phyloP scores from a whole-genome alignment of 2,888 invertebrate genomes.

The Brassicogethes aeneus region DNA sequence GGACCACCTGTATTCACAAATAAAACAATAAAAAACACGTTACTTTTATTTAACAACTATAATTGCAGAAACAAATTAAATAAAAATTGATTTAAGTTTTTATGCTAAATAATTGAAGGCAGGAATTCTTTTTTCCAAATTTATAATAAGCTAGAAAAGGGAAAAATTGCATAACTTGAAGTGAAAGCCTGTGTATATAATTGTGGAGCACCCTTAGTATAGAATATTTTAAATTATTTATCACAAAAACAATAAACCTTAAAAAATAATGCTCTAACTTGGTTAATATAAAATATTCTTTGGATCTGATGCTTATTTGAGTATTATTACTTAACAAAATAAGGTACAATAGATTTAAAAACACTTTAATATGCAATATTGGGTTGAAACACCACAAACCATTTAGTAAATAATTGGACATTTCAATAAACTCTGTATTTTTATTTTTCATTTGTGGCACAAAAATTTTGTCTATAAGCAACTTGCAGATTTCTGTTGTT shows the following conservation, averaged over 20 bases:
- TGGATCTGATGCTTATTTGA: neutral
- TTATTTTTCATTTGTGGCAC: slow-evolving; percentile 49
- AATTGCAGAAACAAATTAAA: too few relatives aligned
- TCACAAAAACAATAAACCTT: slow-evolving; percentile 7
- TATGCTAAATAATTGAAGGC: too few relatives aligned
- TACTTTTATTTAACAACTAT: too few relatives aligned
- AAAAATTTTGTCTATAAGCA: slow-evolving; percentile 51
- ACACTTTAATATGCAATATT: slow-evolving; percentile 47
- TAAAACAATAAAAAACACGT: too few relatives aligned
- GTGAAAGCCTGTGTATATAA: slow-evolving; percentile 46
- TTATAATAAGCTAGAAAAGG: slow-evolving; percentile 60
- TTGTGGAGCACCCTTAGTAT: slow-evolving; percentile 54
- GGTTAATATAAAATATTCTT: slow-evolving; percentile 13
- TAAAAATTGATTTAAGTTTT: too few relatives aligned
- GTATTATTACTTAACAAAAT: slow-evolving; percentile 13
- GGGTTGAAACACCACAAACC: slow-evolving; percentile 64
- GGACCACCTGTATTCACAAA: too few relatives aligned
- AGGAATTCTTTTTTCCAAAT: slow-evolving; percentile 53
- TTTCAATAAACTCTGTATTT: slow-evolving; percentile 53
- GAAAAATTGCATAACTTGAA: slow-evolving; percentile 56
- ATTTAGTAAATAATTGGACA: slow-evolving; percentile 54
- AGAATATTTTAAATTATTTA: slow-evolving; percentile 28
- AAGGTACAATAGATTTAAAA: slow-evolving; percentile 40
- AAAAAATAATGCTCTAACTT: slow-evolving; percentile 7
- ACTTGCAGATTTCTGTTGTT: slow-evolving; percentile 51